A percentile compares a stretch with the other conserved stretches of the same genome.
These are phyloP conservation scores for Rhagonycha fulva DNA, from an alignment of 2,888 invertebrate species.

Conservation along the genomic window DNA sequence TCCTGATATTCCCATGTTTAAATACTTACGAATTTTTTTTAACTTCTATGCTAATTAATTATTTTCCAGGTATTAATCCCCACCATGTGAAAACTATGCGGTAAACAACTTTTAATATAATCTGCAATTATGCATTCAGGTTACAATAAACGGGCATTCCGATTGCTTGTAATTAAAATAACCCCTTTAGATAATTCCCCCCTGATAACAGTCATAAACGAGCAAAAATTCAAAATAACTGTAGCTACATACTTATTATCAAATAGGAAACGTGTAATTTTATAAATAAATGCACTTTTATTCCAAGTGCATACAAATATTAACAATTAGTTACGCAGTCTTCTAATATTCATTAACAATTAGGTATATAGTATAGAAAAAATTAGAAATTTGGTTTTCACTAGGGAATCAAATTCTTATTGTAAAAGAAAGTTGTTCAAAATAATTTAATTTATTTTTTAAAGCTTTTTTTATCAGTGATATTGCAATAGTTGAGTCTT, in stretches of 20 bases:
- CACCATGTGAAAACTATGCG: not conserved
- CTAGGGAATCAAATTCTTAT: too few relatives aligned
- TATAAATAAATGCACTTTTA: not conserved
- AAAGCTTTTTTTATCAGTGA: too few relatives aligned
- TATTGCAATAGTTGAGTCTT: not conserved
- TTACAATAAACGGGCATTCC: not conserved
- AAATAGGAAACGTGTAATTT: not conserved
- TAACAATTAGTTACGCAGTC: not conserved
- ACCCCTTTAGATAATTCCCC: not conserved
- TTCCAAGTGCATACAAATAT: not conserved
- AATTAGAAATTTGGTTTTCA: not conserved
- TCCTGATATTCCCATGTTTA: not conserved
- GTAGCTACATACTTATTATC: not conserved
- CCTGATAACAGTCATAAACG: not conserved
- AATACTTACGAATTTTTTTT: not conserved
- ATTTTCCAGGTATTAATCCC: not conserved
- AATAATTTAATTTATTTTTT: too few relatives aligned
- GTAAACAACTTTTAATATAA: not conserved
- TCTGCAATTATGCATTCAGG: not conserved
- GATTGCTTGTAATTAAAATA: not conserved
- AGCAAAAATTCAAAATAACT: not conserved
- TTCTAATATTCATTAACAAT: not conserved
- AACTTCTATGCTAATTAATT: not conserved
- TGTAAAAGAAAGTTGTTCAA: too few relatives aligned
- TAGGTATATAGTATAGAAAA: not conserved